phyloP scores from a whole-genome alignment of 2,797 vertebrate genomes.

The Corythornis leucogaster region DNA sequence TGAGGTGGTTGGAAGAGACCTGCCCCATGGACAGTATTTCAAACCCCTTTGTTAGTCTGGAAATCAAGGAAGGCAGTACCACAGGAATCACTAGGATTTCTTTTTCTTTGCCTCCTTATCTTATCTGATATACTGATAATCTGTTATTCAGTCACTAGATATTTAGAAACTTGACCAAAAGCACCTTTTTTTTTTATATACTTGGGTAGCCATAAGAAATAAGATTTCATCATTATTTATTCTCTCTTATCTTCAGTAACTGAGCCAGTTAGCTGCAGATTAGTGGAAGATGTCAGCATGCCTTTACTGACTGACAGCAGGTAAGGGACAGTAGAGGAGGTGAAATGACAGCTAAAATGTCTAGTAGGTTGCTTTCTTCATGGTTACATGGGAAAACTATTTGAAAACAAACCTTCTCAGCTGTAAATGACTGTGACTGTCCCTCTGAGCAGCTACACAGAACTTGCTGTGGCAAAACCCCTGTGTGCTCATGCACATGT shows the following conservation, averaged over 20 bases:
- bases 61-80: not conserved
- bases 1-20: not conserved
- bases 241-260: slow-evolving; percentile 33
- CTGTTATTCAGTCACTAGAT: slow-evolving; percentile 51
- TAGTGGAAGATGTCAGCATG: not conserved
- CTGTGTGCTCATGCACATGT: fast-evolving
- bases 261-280: not conserved
- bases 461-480: not conserved
- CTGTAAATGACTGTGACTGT: not conserved
- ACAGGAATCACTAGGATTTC: not conserved
- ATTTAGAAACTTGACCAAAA: slow-evolving; percentile 57
- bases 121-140: not conserved
- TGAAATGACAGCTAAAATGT: not conserved
- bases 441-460: not conserved
- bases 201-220: not conserved
- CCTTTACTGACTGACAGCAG: not conserved
- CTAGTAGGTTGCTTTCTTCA: not conserved
- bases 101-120: slow-evolving; percentile 10
- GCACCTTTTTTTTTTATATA: not conserved
- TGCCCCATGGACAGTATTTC: not conserved
- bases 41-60: not conserved
- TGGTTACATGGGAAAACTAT: not conserved
- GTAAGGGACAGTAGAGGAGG: not conserved
- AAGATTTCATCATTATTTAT: slow-evolving; percentile 55
- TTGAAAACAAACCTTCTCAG: not conserved